Percentiles rank a stretch among this genome's conserved stretches.
Evolutionary conservation across 2,888 invertebrate genomes (phyloP).

Genomic region (Acanthoscelides obtectus): DNA sequence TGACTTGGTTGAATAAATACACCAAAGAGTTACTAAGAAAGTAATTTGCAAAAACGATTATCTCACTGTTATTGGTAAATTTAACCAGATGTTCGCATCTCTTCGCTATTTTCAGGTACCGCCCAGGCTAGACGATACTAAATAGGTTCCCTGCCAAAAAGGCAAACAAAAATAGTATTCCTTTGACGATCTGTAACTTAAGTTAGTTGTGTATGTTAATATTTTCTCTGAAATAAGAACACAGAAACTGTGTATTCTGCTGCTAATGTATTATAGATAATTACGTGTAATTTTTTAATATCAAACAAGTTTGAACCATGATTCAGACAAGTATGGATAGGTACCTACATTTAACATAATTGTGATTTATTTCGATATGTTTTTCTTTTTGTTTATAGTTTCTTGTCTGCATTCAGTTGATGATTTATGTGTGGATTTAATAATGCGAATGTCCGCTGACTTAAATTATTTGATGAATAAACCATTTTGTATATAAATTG

Average conservation of each 20-base stretch:
- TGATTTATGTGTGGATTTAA: neutral
- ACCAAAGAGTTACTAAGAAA: neutral
- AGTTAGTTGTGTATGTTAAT: neutral
- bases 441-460: neutral
- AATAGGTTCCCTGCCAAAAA: neutral
- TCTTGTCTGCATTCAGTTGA: neutral
- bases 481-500: neutral
- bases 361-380: neutral
- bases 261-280: neutral
- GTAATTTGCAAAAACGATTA: neutral
- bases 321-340: neutral
- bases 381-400: neutral
- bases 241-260: neutral
- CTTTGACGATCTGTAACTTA: neutral
- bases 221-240: neutral
- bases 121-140: constrained; percentile 3
- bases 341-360: neutral
- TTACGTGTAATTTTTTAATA: neutral
- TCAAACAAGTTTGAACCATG: neutral
- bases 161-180: neutral
- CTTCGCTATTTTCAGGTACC: constrained; percentile 4
- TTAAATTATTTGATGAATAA: neutral
- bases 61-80: neutral
- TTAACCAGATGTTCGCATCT: constrained; percentile 4
- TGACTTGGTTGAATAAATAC: neutral